These are phyloP conservation scores for Hypomesus transpacificus DNA, from an alignment of 2,113 vertebrate species.

Conservation along the genomic window DNA sequence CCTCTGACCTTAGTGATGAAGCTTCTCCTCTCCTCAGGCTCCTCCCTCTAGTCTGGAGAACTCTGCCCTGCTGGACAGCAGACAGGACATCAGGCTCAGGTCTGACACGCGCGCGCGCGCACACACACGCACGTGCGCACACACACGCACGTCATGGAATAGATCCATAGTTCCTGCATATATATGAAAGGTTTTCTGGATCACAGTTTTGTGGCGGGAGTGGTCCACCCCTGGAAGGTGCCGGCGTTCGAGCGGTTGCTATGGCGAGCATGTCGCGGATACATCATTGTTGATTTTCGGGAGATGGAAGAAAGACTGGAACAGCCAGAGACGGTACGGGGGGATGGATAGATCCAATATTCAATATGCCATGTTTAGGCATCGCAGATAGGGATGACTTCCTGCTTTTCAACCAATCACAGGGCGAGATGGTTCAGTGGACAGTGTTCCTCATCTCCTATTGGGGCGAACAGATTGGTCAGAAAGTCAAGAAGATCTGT, in stretches of 20 bases:
- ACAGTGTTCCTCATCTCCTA: conserved; percentile 94
- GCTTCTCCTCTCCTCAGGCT: conserved; percentile 14
- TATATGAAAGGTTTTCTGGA: no score
- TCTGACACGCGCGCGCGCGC: neutral
- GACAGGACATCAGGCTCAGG: conserved; percentile 39
- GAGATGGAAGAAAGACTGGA: conserved; percentile 83
- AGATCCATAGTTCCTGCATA: no score
- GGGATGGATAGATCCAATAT: neutral
- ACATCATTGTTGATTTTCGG: conserved; percentile 87
- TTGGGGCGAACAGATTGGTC: conserved; percentile 94
- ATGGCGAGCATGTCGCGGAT: conserved; percentile 91
- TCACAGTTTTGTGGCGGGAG: conserved; percentile 84
- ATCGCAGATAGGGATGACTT: neutral
- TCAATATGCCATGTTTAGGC: neutral
- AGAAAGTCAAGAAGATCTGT: conserved; percentile 94
- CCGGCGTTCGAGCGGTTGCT: conserved; percentile 86
- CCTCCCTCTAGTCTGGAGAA: conserved; percentile 22
- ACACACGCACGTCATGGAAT: neutral
- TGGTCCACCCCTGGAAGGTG: conserved; percentile 87
- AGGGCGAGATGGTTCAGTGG: conserved; percentile 89
- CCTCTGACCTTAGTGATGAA: no score
- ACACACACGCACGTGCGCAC: neutral
- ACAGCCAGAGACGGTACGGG: conserved; percentile 79
- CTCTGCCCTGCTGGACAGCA: conserved; percentile 20
- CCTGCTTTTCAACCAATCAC: conserved; percentile 11